Conservation (phyloP, 2,113 vertebrate species). For the Leucopsar rothschildi region DNA sequence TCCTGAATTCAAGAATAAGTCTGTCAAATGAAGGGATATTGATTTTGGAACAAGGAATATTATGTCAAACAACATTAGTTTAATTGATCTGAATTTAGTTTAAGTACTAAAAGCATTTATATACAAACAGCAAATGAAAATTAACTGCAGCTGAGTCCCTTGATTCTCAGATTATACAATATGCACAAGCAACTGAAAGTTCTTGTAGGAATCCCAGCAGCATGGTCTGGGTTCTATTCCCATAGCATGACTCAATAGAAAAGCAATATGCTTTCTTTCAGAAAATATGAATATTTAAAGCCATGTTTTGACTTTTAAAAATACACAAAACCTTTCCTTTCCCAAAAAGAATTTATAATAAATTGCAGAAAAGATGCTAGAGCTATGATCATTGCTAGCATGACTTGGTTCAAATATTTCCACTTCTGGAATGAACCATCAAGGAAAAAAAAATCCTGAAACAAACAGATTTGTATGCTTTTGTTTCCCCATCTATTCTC, state of each 20-base stretch:
- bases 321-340: constrained; percentile 73
- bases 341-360: constrained; percentile 61
- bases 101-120: constrained; percentile 84
- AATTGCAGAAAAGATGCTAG: constrained; percentile 18
- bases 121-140: constrained; percentile 81
- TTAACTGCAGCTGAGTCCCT: constrained; percentile 78
- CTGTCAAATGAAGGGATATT: constrained; percentile 82
- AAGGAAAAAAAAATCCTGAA: background rate
- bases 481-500: background rate
- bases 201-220: constrained; percentile 33
- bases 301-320: constrained; percentile 76
- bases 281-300: constrained; percentile 69
- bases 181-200: constrained; percentile 34
- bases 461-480: background rate
- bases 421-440: background rate
- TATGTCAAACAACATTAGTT: constrained; percentile 83
- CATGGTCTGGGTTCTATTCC: constrained; percentile 59
- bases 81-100: constrained; percentile 85
- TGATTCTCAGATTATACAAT: constrained; percentile 64
- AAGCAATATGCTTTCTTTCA: constrained; percentile 82
- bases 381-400: background rate
- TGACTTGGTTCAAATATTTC: background rate
- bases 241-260: constrained; percentile 48
- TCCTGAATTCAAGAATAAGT: constrained; percentile 80
- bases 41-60: constrained; percentile 84